These are phyloP conservation scores for Galerucella calmariensis DNA, from an alignment of 2,888 invertebrate species.

Conservation along the genomic window DNA sequence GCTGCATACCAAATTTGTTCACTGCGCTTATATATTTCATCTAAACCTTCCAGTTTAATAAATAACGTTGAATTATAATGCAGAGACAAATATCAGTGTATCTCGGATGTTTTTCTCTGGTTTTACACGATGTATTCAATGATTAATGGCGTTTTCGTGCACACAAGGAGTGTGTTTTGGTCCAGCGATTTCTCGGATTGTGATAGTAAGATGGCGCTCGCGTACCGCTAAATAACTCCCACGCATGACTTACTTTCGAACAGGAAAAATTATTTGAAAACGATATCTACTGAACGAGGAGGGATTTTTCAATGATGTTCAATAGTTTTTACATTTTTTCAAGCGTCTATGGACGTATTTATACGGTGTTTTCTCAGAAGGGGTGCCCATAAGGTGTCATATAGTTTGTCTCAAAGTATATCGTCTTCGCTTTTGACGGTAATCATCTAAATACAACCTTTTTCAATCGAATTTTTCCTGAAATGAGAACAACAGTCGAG, in stretches of 20 bases:
- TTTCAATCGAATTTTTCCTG: no score
- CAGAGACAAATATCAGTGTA: conserved; percentile 16
- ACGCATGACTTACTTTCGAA: conserved; percentile 9
- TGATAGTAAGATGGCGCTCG: conserved; percentile 4
- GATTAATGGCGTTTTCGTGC: neutral
- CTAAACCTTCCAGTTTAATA: neutral
- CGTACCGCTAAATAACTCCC: neutral
- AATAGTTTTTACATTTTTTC: no score
- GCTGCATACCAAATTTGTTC: neutral
- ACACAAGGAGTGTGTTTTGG: conserved; percentile 13
- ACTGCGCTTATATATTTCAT: neutral
- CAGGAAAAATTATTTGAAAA: neutral
- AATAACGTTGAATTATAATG: conserved; percentile 6
- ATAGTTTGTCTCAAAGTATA: no score
- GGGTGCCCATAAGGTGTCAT: no score
- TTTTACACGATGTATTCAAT: conserved; percentile 6
- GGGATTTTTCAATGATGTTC: no score
- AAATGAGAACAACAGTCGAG: no score
- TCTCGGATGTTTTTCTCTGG: conserved; percentile 2
- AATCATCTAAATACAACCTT: no score
- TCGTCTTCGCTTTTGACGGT: no score
- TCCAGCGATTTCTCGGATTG: conserved; percentile 14
- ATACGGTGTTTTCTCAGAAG: no score
- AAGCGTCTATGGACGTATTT: no score
- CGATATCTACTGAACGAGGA: no score